A percentile compares a stretch with the other conserved stretches of the same genome.
These are phyloP conservation scores for Margaritifera margaritifera DNA, from an alignment of 2,888 invertebrate species.

Conservation along the genomic window DNA sequence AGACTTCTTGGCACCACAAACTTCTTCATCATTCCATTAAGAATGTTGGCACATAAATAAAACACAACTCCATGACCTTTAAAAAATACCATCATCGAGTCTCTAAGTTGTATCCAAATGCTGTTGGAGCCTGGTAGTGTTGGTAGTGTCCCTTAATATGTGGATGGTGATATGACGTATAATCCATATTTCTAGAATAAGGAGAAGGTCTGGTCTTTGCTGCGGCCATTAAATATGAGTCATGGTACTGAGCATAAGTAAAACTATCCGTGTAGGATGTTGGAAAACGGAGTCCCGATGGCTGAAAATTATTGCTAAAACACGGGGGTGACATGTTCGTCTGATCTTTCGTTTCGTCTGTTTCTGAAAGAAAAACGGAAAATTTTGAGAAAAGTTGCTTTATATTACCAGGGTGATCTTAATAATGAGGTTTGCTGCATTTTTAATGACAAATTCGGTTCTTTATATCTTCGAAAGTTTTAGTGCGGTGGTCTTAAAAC, in stretches of 20 bases:
- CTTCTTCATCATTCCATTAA: too few species aligned
- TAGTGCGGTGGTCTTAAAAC: too few species aligned
- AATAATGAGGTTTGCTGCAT: too few species aligned
- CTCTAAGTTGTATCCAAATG: conserved; percentile 38
- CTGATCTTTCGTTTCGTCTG: conserved; percentile 37
- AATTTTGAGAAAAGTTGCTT: too few species aligned
- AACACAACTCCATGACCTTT: neutral
- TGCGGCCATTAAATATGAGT: conserved; percentile 58
- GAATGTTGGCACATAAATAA: too few species aligned
- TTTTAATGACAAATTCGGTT: too few species aligned
- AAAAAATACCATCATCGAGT: conserved; percentile 19
- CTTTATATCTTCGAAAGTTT: too few species aligned
- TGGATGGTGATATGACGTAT: conserved; percentile 60
- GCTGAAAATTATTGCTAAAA: neutral
- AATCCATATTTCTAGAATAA: conserved; percentile 64
- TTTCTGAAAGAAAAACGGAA: conserved; percentile 11
- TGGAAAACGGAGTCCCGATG: conserved; percentile 40
- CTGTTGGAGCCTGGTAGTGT: conserved; percentile 21
- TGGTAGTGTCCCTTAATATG: conserved; percentile 64
- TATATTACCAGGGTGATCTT: too few species aligned
- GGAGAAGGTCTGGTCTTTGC: conserved; percentile 61
- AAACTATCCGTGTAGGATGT: conserved; percentile 51
- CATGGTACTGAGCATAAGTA: conserved; percentile 60
- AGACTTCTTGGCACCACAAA: too few species aligned
- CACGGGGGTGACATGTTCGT: conserved; percentile 19